Conservation (phyloP, 2,888 invertebrate genomes). For the Lithophane ornitopus region DNA sequence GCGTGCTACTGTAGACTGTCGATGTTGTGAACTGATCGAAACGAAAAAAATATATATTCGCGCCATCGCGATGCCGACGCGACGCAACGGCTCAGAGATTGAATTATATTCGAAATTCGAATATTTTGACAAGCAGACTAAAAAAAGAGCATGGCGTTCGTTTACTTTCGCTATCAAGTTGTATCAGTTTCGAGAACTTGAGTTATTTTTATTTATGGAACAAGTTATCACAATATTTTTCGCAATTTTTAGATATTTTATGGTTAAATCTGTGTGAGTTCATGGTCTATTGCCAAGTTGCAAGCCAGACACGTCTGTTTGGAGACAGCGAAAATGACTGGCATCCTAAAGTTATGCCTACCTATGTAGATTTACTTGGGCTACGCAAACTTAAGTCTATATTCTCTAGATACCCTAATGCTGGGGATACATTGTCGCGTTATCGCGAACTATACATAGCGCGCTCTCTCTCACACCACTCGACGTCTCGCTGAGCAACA, state of each 20-base stretch:
- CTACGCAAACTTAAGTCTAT: neutral
- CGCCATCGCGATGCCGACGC: constrained; percentile 32
- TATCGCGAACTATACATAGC: neutral
- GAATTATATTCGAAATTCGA: constrained; percentile 33
- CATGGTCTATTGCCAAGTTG: neutral
- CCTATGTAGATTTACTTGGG: neutral
- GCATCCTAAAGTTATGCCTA: neutral
- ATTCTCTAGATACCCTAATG: neutral
- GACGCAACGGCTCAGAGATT: neutral
- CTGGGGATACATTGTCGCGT: too few species aligned
- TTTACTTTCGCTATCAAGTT: constrained; percentile 12
- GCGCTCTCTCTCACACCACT: neutral
- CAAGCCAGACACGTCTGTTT: neutral
- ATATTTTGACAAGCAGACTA: constrained; percentile 33
- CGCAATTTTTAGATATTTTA: neutral
- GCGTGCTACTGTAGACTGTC: constrained; percentile 62
- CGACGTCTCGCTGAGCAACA: neutral
- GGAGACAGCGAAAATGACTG: neutral
- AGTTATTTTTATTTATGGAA: neutral
- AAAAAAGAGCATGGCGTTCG: constrained; percentile 14
- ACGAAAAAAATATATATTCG: constrained; percentile 70
- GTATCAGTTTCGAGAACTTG: neutral
- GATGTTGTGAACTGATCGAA: constrained; percentile 67
- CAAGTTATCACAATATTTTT: neutral
- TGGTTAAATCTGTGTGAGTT: neutral